Evolutionary conservation across 2,888 invertebrate genomes (phyloP), one percentile per base, ranked within the genome.

Genomic region (Epistrophe eligans): DNA sequence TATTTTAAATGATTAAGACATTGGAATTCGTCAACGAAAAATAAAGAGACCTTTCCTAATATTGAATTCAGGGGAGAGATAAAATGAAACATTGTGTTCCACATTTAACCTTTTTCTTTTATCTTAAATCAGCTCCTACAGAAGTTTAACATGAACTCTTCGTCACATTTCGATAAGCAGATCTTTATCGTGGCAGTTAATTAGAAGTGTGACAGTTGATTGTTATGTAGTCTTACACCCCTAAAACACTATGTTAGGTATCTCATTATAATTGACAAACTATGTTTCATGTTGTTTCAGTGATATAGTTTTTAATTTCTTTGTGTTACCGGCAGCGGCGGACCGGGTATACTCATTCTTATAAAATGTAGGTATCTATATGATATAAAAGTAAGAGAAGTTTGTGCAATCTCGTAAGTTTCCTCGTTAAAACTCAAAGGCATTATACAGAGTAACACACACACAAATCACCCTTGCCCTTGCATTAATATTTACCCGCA

Each of bases 401-500:
- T 55, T n/a, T 17, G n/a, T 70, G 24, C n/a, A 70, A 70, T 55
- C 55, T 55, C 28, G 40, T 40, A n/a, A 48, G 15, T 50, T 67
- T 55, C 2, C 40, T 55, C 1, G n/a, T 70, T 52, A 19, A 35
- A 50, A 50, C 35, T 15, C 13, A 2, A 48, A 55, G 71, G 57
- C 48, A 43, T 28, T 40, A 24, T 11, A 15, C 4, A 50, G 17
- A 50, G 17, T 19, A 19, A 32, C 4, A 66, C n/a, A 45, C 10
- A 17, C 10, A 15, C 32, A 17, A 32, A 17, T 67, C 35, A 19
- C 40, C 17, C 66, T 40, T 40, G 45, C 58, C 52, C 24, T 43
- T 17, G 24, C 72, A 85, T 85, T 77, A 32, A 32, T 32, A 85
- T 85, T 81, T 67, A 81, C 62, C 81, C 72, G 35, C 77, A 81